Evolutionary conservation across 2,888 invertebrate genomes (phyloP).

Genomic region (Epistrophella euchroma): DNA sequence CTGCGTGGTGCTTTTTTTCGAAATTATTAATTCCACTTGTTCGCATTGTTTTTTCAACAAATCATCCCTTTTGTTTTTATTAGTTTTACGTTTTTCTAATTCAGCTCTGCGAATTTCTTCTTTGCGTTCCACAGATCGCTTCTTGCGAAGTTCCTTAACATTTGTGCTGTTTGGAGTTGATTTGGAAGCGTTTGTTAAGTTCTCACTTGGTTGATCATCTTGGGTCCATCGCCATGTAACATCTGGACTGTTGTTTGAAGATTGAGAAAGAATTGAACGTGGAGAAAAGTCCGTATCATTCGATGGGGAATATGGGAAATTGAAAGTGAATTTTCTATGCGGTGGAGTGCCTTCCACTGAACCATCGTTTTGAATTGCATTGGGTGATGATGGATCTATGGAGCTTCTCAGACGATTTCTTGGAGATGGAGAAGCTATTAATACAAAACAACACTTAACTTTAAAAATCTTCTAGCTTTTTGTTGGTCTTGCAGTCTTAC

Average conservation of each 20-base stretch:
- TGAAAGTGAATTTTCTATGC: conserved; percentile 78
- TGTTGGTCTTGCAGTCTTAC: conserved; percentile 69
- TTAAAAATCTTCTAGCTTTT: neutral
- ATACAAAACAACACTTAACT: neutral
- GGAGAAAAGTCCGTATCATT: conserved; percentile 80
- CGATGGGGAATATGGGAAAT: conserved; percentile 79
- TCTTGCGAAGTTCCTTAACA: conserved; percentile 79
- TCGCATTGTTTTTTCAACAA: conserved; percentile 53
- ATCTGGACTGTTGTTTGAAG: conserved; percentile 81
- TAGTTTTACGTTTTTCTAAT: conserved; percentile 58
- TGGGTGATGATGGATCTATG: conserved; percentile 57
- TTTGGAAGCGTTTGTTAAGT: neutral
- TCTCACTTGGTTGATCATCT: conserved; percentile 34
- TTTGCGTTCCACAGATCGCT: conserved; percentile 80
- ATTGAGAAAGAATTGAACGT: conserved; percentile 80
- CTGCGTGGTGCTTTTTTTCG: neutral
- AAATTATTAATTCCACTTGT: conserved; percentile 55
- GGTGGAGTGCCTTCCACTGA: conserved; percentile 80
- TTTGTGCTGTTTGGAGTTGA: conserved; percentile 60
- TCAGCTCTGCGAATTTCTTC: conserved; percentile 78
- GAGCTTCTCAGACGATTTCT: conserved; percentile 56
- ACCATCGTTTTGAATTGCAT: conserved; percentile 68
- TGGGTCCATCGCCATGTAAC: conserved; percentile 81
- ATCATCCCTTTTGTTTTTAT: conserved; percentile 43
- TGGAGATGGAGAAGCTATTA: conserved; percentile 79